Percentiles rank a stretch among this genome's conserved stretches.
These are phyloP conservation scores for Cepphus grylle DNA, from an alignment of 2,113 vertebrate species.

Conservation along the genomic window DNA sequence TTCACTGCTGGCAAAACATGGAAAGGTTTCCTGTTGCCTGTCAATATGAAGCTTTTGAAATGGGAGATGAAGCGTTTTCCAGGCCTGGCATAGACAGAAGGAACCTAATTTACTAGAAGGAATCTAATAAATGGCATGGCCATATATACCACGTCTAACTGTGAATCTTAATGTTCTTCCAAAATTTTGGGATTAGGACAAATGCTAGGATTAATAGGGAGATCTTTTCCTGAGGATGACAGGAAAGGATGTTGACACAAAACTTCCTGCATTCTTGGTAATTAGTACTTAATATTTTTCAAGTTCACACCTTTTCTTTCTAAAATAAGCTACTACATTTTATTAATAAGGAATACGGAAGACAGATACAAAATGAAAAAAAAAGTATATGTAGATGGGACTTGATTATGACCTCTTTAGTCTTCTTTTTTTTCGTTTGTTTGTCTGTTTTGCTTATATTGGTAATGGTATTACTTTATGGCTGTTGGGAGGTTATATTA, in stretches of 20 bases:
- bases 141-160: not conserved
- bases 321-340: not conserved
- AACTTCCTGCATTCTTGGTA: not conserved
- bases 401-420: not conserved
- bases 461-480: not conserved
- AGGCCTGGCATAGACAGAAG: not conserved
- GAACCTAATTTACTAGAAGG: not conserved
- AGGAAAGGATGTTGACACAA: not conserved
- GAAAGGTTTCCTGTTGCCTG: not conserved
- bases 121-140: not conserved
- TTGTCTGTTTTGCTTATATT: not conserved
- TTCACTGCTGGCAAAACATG: not conserved
- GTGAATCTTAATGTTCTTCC: not conserved
- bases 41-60: not conserved
- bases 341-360: not conserved
- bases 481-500: not conserved
- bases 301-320: not conserved
- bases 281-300: not conserved
- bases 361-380: not conserved
- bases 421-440: not conserved
- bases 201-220: not conserved
- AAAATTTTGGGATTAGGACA: not conserved
- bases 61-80: rapidly evolving
- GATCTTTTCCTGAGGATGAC: not conserved
- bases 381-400: not conserved